phyloP scores from a whole-genome alignment of 2,797 vertebrate species.

The Rhyacichthys aspro region DNA sequence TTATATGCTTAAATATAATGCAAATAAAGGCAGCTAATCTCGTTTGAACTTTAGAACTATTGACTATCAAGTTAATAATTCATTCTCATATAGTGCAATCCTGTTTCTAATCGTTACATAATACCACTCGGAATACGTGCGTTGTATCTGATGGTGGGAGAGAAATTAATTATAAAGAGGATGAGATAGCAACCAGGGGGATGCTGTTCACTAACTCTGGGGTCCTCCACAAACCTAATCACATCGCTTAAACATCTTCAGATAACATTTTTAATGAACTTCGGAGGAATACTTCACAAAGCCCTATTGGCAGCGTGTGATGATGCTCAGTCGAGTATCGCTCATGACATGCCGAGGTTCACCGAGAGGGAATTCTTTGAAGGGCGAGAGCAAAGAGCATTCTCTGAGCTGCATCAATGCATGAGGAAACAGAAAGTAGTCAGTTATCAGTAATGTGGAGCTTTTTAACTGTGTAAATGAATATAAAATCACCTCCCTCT shows the following conservation, averaged over 20 bases:
- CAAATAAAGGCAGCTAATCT: not conserved
- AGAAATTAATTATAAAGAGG: conserved; percentile 71
- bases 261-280: conserved; percentile 71
- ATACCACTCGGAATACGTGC: conserved; percentile 59
- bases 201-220: conserved; percentile 49
- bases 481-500: not conserved
- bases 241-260: conserved; percentile 67
- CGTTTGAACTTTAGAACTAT: conserved; percentile 22
- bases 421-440: conserved; percentile 4
- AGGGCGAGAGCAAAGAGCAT: conserved; percentile 3
- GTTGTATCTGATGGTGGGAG: conserved; percentile 48
- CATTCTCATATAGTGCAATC: conserved; percentile 30
- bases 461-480: conserved; percentile 12
- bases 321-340: conserved; percentile 30
- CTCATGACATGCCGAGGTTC: conserved; percentile 23
- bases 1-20: not conserved
- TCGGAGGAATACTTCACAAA: conserved; percentile 50
- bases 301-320: conserved; percentile 36
- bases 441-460: conserved; percentile 2
- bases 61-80: conserved; percentile 51
- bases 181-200: conserved; percentile 59
- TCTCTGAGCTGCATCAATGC: conserved; percentile 1
- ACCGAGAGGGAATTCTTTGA: conserved; percentile 10
- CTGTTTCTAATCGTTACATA: conserved; percentile 55
- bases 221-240: conserved; percentile 66